Evolutionary conservation across 2,797 vertebrate species (phyloP), one percentile per base, ranked within the genome.

Genomic region (Psittacula derbiana): DNA sequence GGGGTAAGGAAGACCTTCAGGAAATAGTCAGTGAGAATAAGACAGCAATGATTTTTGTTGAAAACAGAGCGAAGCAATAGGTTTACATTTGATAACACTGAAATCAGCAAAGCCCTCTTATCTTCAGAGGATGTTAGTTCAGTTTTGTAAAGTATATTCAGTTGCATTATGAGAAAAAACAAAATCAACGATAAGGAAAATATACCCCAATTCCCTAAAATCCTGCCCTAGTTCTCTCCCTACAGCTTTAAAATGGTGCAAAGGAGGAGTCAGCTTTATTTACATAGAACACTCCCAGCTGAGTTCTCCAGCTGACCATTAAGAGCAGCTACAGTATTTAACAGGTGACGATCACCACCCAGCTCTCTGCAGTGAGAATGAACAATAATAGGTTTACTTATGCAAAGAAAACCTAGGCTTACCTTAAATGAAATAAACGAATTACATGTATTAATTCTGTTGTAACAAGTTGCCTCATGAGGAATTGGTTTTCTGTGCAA

Each of bases 191-290:
- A 31, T 25, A 16, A 40, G 6, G 28, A 60, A 69, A 36, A 75
- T 62, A 41, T 4, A 46, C 11, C 16, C 15, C 24, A 65, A 1
- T 33, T 81, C 64, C 28, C 30, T 79, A 67, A 91, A 92, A 87
- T 58, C 46, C 49, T 69, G 21, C 52, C 33, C 31, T 46, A 17
- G 13, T 43, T 67, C 28, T 50, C 44, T 78, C 43, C 73, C 36
- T 88, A 58, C 14, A 79, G 61, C 60, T 84, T 83, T 70, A 92
- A 95, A 86, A 89, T 78, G 79, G 75, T 91, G 80, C 57, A 83
- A 92, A 93, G 89, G 70, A 95, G 69, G 74, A 88, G 62, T 86
- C 80, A 91, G 50, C 12, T 86, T 92, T 93, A 86, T 90, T 94
- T 90, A 46, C 72, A 72, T 52, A 52, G 67, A 81, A 87, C 25